Conservation (phyloP, 2,113 vertebrate species). For the Tapirus terrestris region DNA sequence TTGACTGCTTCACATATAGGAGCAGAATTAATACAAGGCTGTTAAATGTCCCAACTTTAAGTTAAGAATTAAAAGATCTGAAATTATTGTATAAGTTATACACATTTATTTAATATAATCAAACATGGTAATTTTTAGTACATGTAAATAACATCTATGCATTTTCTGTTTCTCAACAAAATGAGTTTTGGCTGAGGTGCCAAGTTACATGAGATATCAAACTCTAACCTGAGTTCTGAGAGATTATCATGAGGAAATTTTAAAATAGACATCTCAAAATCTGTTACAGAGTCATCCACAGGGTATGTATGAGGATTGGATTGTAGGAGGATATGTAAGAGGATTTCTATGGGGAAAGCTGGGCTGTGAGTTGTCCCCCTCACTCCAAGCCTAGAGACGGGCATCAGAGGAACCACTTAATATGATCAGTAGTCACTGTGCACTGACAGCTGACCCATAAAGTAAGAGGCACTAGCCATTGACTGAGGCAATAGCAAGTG, state of each 20-base stretch:
- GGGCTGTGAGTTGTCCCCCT: not conserved
- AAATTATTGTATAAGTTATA: not conserved
- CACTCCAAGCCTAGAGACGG: not conserved
- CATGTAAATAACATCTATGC: not conserved
- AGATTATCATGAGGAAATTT: not conserved
- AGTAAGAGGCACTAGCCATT: not conserved
- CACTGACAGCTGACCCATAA: not conserved
- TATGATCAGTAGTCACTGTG: not conserved
- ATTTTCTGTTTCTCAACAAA: conserved; percentile 31
- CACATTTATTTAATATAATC: not conserved
- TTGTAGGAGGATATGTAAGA: not conserved
- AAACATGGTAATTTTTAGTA: not conserved
- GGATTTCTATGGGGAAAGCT: not conserved
- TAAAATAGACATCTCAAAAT: not conserved
- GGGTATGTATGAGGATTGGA: not conserved
- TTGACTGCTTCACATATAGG: not conserved
- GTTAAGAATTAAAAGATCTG: conserved; percentile 12
- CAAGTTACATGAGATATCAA: not conserved
- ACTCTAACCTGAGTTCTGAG: not conserved
- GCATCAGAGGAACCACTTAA: not conserved
- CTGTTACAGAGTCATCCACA: not conserved
- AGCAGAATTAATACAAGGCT: not conserved
- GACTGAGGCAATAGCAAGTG: not conserved
- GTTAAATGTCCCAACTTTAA: conserved; percentile 12
- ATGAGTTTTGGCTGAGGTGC: not conserved